Evolutionary conservation across 1,140 invertebrate species (phyloP), one percentile per base, ranked within the genome.

Genomic region (Drosophila nannoptera): DNA sequence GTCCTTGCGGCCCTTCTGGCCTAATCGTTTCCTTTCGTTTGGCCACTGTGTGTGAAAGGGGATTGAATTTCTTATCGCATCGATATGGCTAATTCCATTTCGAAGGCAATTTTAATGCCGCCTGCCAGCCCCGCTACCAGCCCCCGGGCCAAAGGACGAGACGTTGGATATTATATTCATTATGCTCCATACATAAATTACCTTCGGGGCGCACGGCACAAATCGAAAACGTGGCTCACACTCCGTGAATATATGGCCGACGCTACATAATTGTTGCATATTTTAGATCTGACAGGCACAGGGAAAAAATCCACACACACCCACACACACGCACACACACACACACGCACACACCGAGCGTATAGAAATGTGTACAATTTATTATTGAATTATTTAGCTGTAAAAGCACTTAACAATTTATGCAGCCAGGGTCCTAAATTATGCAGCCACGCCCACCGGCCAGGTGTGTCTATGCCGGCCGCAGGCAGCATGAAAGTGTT

Each of bases 391-490:
- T 83, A 83, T 82, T 77, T 56, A 69, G 76, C 71, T 61, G 53
- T 58, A 72, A 53, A 77, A 70, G 77, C 78, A 83, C 75, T 83
- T 83, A 83, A 78, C 78, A 84, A 84, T 84, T 84, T 84, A 84
- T 86, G 80, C 81, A 80, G 80, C 54, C 56, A 38, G 61, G 50
- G 53, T 6, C 61, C 64, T 81, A 82, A 81, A 82, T 81, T 81
- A 81, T 81, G 58, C 75, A 72, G 66, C 70, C 69, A 76, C 61
- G 55, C 68, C 61, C 40, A 7, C 61, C 29, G 7, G 16, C 36
- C 2, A 16, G 9, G 11, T 29, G 1, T 3, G 22, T 22, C 22
- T 22, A 22, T 22, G 1, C 1, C 22, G 22, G 55, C 64, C 32
- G 11, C 54, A 38, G 61, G 58, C 63, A 71, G 77, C 80, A 80